Base-by-base conservation (phyloP, 1,140 invertebrate species). In the Marisa cornuarietis region DNA sequence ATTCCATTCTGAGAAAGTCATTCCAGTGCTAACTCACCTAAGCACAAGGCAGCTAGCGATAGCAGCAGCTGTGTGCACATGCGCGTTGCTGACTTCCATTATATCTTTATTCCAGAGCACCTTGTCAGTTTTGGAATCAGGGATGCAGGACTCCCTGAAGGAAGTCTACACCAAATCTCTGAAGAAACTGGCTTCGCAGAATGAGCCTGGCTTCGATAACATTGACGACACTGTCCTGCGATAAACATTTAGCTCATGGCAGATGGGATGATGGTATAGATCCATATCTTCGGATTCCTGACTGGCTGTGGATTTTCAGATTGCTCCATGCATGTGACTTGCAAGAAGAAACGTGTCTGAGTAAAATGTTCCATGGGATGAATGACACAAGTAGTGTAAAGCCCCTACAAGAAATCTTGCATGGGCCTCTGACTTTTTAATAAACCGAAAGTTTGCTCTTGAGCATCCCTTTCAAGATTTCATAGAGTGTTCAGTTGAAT, bases 161-260 rank as follows among this genome's bases (percentile, higher is more conserved):
- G 97, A 99, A 90, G 96, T 97, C 31, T 95, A 97, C 72, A 81
- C 76, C 52, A 95, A 94, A 74, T 84, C 84, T 18, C 80, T 90
- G n/a, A 86, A 83, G 78, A 96, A 96, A 91, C 93, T 95, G 24
- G 91, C 94, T 26, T 93, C 92, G 42, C 95, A 95, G 86, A 92
- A 94, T 18, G 95, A 96, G 89, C 94, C 94, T 80, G 95, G 96
- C 88, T 94, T 96, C 87, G 96, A 98, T 89, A 96, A 98, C 89
- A 93, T 98, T 79, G 97, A 98, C 90, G 96, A 96, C 88, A 98
- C 97, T 49, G 91, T 98, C 87, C 93, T 97, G 63, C 76, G 79
- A 69, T 82, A 77, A 68, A 24, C 65, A 18, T 13, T 13, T 22
- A 6, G 6, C 22, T n/a, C n/a, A 10, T 13, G 1, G 65, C 10